These are phyloP conservation scores for Pedionomus torquatus DNA, from an alignment of 2,113 vertebrate species.

Conservation along the genomic window DNA sequence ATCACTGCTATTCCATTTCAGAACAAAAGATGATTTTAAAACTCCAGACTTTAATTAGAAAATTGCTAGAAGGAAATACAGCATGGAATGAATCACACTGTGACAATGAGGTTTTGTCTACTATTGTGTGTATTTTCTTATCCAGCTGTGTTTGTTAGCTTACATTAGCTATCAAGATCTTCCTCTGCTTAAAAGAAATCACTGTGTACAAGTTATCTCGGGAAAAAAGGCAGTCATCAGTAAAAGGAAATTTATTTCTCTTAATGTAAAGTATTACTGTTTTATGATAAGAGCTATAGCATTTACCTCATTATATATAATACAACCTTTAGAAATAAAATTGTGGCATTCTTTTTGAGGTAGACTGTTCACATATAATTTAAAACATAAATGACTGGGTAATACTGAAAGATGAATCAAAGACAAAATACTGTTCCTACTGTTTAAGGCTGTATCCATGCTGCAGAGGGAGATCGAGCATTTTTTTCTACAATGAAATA, in stretches of 20 bases:
- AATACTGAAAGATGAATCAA: not conserved
- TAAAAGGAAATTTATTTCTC: not conserved
- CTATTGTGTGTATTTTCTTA: not conserved
- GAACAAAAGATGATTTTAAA: not conserved
- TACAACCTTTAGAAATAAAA: slow-evolving; percentile 20
- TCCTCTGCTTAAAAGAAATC: not conserved
- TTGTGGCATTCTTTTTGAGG: not conserved
- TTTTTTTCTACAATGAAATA: not conserved
- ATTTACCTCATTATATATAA: not conserved
- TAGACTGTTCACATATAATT: not conserved
- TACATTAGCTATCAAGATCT: not conserved
- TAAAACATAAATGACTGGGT: not conserved
- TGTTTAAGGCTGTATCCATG: not conserved
- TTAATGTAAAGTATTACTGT: not conserved
- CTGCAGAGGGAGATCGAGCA: not conserved
- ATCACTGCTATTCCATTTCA: not conserved
- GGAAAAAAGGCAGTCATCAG: not conserved
- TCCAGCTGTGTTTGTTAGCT: not conserved
- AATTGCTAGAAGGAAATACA: not conserved
- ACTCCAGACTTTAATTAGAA: not conserved
- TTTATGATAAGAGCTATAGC: not conserved
- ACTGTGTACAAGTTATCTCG: not conserved
- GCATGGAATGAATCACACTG: not conserved
- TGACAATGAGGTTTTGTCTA: not conserved
- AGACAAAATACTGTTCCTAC: not conserved